Percentiles rank a stretch among this genome's conserved stretches.
phyloP scores from a whole-genome alignment of 2,797 vertebrate species.

The Galaxias olidus region DNA sequence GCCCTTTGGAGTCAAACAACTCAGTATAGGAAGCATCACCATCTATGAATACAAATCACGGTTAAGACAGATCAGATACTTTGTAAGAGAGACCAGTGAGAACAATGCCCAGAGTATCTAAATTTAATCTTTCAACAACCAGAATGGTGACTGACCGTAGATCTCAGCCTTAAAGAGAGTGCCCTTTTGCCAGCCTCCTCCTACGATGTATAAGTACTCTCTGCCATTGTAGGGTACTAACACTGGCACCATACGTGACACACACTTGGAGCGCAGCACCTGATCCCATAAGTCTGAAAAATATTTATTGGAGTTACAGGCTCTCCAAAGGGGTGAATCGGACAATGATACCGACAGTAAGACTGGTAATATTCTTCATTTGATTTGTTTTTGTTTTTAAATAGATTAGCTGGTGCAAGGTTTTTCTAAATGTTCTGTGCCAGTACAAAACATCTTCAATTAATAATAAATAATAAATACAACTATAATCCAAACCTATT shows the following conservation, averaged over 20 bases:
- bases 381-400: no score
- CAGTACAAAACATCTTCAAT: no score
- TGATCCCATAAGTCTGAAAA: slow-evolving; percentile 10
- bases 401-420: no score
- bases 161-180: slow-evolving; percentile 25
- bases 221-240: slow-evolving; percentile 13
- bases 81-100: no score
- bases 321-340: no score
- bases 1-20: neutral
- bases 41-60: neutral
- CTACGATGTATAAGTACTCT: slow-evolving; percentile 26
- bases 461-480: no score
- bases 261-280: slow-evolving; percentile 21
- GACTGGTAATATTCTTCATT: no score
- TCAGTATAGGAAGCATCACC: slow-evolving; percentile 12
- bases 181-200: slow-evolving; percentile 24
- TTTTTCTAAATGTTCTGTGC: no score
- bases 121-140: neutral
- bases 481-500: no score
- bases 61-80: no score
- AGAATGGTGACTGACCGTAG: slow-evolving; percentile 2
- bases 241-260: slow-evolving; percentile 23
- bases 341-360: no score
- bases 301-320: neutral
- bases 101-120: no score